These are phyloP conservation scores for Pipistrellus pipistrellus DNA, from an alignment of 2,797 vertebrate genomes.

Conservation along the genomic window DNA sequence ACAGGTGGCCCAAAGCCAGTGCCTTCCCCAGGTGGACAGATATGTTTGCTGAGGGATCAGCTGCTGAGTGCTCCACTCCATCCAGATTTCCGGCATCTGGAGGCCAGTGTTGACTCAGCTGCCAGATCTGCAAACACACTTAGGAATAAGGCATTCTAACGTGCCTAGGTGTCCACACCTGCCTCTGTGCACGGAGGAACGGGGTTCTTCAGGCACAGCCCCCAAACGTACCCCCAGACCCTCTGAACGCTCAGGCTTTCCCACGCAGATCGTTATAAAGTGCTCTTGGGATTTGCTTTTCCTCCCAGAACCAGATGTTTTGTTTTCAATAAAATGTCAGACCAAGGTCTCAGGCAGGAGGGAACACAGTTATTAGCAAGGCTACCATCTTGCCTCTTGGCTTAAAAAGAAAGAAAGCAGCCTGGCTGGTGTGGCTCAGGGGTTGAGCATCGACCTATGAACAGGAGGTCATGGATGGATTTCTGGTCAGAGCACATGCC, in stretches of 20 bases:
- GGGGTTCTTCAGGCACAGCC: no score
- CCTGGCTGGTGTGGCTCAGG: background rate
- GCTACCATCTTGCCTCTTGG: background rate
- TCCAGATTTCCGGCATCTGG: background rate
- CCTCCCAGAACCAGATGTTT: background rate
- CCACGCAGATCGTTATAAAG: background rate
- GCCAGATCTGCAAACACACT: background rate
- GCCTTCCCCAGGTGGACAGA: background rate
- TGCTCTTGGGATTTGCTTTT: background rate
- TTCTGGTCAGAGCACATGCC: background rate
- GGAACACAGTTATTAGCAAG: rapidly evolving
- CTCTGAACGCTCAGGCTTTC: background rate
- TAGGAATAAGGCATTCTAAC: background rate
- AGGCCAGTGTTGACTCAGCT: background rate
- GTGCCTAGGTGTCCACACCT: background rate
- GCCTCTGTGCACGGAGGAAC: rapidly evolving
- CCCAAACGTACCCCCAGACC: rapidly evolving
- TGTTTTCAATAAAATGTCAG: background rate
- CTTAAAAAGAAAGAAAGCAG: background rate
- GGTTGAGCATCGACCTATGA: no score
- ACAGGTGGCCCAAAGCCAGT: background rate
- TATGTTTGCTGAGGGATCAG: background rate
- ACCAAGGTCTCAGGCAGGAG: background rate
- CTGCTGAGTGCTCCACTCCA: background rate
- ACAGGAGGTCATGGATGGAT: no score